phyloP scores from a whole-genome alignment of 2,888 invertebrate genomes.

The Lymantria monacha region DNA sequence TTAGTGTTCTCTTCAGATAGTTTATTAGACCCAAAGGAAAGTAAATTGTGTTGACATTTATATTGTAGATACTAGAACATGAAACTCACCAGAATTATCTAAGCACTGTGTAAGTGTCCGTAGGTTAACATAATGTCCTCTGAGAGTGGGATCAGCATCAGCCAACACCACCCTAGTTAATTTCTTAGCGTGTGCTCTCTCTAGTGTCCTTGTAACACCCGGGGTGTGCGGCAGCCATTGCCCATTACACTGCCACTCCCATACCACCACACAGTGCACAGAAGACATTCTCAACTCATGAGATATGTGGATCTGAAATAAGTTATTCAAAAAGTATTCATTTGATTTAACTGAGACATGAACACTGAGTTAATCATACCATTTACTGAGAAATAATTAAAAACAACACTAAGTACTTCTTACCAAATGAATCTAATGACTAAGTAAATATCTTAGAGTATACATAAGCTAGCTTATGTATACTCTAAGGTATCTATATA shows the following conservation, averaged over 20 bases:
- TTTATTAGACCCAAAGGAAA: too few relatives aligned
- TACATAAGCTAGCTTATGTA: too few relatives aligned
- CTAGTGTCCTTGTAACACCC: slow-evolving; percentile 91
- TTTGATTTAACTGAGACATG: not conserved
- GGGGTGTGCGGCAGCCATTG: slow-evolving; percentile 94
- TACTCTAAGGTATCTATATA: too few relatives aligned
- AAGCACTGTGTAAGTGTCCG: slow-evolving; percentile 87
- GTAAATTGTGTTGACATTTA: too few relatives aligned
- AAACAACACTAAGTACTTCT: too few relatives aligned
- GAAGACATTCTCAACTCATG: slow-evolving; percentile 67
- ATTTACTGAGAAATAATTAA: too few relatives aligned
- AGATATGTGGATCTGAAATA: slow-evolving; percentile 14
- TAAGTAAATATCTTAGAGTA: too few relatives aligned
- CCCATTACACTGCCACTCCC: slow-evolving; percentile 88
- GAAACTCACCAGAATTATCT: slow-evolving; percentile 72
- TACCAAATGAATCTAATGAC: too few relatives aligned
- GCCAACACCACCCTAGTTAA: slow-evolving; percentile 92
- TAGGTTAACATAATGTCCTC: slow-evolving; percentile 90
- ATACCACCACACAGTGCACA: slow-evolving; percentile 89
- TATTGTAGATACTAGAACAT: too few relatives aligned
- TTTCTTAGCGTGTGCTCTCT: slow-evolving; percentile 91
- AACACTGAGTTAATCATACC: not conserved
- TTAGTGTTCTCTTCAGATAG: too few relatives aligned
- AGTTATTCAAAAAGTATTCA: not conserved
- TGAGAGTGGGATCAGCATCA: slow-evolving; percentile 91